phyloP scores from a whole-genome alignment of 2,888 invertebrate species.

The Shargacucullia verbasci region DNA sequence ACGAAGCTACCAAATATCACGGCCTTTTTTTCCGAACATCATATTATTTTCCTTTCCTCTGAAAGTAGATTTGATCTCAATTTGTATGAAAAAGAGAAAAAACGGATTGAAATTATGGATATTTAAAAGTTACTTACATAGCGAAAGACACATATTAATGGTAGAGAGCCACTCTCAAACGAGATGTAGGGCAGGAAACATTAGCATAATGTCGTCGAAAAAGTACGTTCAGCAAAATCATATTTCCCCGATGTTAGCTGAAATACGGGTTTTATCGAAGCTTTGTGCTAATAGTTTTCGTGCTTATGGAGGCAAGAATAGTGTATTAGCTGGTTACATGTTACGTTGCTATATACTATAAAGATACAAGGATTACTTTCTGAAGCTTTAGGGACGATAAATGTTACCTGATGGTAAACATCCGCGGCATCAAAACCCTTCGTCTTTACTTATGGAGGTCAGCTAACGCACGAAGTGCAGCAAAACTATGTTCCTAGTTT shows the following conservation, averaged over 20 bases:
- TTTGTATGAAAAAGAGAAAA: constrained; percentile 19
- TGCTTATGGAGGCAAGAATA: constrained; percentile 20
- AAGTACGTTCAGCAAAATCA: constrained; percentile 55
- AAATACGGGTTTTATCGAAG: constrained; percentile 36
- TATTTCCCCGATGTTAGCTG: constrained; percentile 51
- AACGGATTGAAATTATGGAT: constrained; percentile 34
- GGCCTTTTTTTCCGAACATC: constrained; percentile 21
- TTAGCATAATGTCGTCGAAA: constrained; percentile 57
- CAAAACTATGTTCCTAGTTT: too few species aligned
- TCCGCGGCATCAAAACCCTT: too few species aligned
- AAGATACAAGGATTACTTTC: too few species aligned
- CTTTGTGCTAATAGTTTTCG: constrained; percentile 39
- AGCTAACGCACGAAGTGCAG: too few species aligned
- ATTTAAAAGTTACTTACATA: constrained; percentile 22
- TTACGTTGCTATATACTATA: too few species aligned
- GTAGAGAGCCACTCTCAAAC: constrained; percentile 41
- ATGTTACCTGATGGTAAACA: too few species aligned
- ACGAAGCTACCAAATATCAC: constrained; percentile 14
- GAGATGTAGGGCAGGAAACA: constrained; percentile 50
- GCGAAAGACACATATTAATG: constrained; percentile 42
- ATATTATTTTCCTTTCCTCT: constrained; percentile 10
- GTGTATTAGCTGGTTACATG: not conserved
- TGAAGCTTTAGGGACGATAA: too few species aligned
- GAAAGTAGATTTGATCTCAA: constrained; percentile 34
- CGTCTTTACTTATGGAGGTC: too few species aligned